A percentile compares a stretch with the other conserved stretches of the same genome.
These are phyloP conservation scores for Tachuris rubrigastra DNA, from an alignment of 2,113 vertebrate species.

Conservation along the genomic window DNA sequence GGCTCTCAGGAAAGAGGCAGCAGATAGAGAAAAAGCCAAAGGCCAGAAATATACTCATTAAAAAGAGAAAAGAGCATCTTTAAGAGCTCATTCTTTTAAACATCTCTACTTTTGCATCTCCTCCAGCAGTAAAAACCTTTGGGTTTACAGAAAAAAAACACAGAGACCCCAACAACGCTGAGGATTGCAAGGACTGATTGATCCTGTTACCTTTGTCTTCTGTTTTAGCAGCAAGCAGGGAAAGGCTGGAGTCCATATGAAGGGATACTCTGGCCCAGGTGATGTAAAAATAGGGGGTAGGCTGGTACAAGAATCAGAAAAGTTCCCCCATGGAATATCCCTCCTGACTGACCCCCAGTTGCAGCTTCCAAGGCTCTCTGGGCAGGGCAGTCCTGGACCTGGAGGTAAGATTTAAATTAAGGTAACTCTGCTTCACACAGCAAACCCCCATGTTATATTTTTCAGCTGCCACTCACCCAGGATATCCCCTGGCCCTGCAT, in stretches of 20 bases:
- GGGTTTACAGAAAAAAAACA: neutral
- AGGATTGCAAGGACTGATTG: neutral
- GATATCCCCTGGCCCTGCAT: neutral
- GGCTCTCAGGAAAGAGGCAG: neutral
- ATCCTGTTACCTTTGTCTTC: neutral
- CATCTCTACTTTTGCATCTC: neutral
- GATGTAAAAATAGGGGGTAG: neutral
- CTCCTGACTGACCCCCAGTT: neutral
- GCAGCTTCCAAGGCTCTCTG: neutral
- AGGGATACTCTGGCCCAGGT: neutral
- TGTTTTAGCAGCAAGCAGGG: neutral
- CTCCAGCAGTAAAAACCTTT: neutral
- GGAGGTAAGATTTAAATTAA: neutral
- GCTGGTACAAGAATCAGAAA: neutral
- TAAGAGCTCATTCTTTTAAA: neutral
- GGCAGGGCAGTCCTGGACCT: neutral
- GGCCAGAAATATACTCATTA: neutral
- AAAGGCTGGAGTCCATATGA: neutral
- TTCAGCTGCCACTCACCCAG: neutral
- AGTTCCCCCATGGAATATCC: neutral
- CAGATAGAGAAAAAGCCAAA: constrained; percentile 2
- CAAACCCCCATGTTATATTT: neutral
- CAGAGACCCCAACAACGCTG: neutral
- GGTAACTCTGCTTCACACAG: neutral
- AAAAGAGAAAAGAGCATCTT: neutral